Evolutionary conservation across 2,797 vertebrate genomes (phyloP).

Genomic region (Rhabdophis nuchalis): DNA sequence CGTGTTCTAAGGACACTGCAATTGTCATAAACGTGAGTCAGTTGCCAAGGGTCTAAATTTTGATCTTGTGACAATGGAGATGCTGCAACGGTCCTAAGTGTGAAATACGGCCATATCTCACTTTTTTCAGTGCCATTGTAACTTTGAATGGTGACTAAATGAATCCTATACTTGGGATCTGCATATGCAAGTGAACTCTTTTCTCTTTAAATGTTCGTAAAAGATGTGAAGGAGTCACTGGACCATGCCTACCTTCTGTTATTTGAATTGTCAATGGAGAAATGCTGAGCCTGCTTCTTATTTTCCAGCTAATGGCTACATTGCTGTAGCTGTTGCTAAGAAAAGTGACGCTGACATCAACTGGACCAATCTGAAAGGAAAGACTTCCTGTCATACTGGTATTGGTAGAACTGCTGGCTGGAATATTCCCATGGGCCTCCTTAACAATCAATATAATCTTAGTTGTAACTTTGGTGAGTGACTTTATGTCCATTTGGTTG

Average conservation of each 20-base stretch:
- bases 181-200: background rate
- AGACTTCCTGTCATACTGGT: constrained; percentile 83
- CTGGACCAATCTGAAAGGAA: constrained; percentile 66
- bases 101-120: background rate
- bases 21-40: background rate
- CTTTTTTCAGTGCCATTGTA: background rate
- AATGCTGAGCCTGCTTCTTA: background rate
- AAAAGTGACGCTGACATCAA: constrained; percentile 17
- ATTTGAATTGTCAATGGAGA: background rate
- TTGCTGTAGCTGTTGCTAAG: constrained; percentile 62
- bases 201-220: background rate
- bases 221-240: background rate
- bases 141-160: background rate
- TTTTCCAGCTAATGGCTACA: constrained; percentile 46
- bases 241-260: background rate
- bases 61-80: background rate
- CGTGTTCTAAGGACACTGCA: background rate
- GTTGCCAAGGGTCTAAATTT: background rate
- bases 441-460: constrained; percentile 43
- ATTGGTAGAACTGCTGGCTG: constrained; percentile 82
- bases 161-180: background rate
- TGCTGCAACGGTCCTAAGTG: background rate
- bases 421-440: constrained; percentile 80
- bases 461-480: constrained; percentile 78
- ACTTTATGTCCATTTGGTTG: background rate